Conservation (phyloP, 2,888 invertebrate species). For the Lapara coniferarum region DNA sequence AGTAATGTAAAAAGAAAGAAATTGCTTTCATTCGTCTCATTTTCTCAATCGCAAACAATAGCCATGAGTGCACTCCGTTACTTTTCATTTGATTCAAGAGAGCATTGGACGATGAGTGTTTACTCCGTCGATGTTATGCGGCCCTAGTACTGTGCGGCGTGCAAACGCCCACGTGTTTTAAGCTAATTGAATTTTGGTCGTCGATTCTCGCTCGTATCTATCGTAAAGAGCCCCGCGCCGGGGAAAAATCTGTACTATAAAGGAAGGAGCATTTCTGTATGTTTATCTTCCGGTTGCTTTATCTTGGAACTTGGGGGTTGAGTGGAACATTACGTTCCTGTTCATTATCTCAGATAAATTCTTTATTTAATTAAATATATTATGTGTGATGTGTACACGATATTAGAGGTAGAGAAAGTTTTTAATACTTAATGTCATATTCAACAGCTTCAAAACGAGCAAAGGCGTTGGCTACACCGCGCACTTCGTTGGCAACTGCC, state of each 20-base stretch:
- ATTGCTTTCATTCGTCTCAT: no score
- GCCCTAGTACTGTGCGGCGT: conserved; percentile 46
- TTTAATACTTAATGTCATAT: conserved; percentile 15
- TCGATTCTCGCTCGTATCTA: no score
- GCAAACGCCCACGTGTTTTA: conserved; percentile 47
- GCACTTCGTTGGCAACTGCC: conserved; percentile 99
- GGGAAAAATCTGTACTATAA: conserved; percentile 12
- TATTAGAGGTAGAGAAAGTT: no score
- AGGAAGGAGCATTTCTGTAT: conserved; percentile 12
- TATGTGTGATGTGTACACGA: no score
- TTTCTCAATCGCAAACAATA: no score
- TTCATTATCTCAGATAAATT: not conserved
- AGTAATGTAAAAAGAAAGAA: no score
- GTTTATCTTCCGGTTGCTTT: not conserved
- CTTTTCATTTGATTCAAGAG: conserved; percentile 38
- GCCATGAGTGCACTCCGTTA: no score
- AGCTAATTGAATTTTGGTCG: conserved; percentile 46
- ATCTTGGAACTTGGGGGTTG: not conserved
- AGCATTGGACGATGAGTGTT: conserved; percentile 43
- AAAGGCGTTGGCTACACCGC: conserved; percentile 99
- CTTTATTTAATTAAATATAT: not conserved
- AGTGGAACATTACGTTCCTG: not conserved
- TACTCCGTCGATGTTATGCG: conserved; percentile 47
- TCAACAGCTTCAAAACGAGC: conserved; percentile 96
- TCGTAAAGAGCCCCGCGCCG: conserved; percentile 1